Evolutionary conservation across 2,888 invertebrate genomes (phyloP).

Genomic region (Euplexia lucipara): DNA sequence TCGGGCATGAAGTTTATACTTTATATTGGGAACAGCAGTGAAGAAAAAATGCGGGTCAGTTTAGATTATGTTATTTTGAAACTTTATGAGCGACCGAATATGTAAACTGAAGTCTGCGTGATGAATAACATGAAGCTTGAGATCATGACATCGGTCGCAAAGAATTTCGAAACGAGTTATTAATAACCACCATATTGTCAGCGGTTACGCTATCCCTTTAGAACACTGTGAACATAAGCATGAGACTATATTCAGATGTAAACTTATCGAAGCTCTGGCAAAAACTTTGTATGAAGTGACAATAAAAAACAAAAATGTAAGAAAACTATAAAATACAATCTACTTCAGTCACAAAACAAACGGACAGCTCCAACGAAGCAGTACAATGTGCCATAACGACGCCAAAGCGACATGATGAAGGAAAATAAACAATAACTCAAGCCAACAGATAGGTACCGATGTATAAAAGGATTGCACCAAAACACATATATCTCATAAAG

Average conservation of each 20-base stretch:
- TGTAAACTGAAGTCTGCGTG: slow-evolving; percentile 40
- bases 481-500: slow-evolving; percentile 87
- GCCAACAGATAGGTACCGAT: slow-evolving; percentile 76
- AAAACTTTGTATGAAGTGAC: slow-evolving; percentile 3
- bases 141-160: slow-evolving; percentile 16
- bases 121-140: slow-evolving; percentile 21
- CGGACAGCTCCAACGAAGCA: slow-evolving; percentile 20
- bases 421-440: slow-evolving; percentile 82
- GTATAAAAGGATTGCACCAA: slow-evolving; percentile 84
- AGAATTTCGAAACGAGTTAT: slow-evolving; percentile 21
- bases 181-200: background rate
- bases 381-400: slow-evolving; percentile 60
- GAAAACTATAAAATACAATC: slow-evolving; percentile 24
- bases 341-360: slow-evolving; percentile 28
- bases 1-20: slow-evolving; percentile 43
- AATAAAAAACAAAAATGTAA: slow-evolving; percentile 14
- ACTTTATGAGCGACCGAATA: slow-evolving; percentile 38
- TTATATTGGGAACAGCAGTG: slow-evolving; percentile 37
- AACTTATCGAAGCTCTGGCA: background rate
- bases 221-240: background rate
- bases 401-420: slow-evolving; percentile 65
- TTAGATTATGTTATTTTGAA: slow-evolving; percentile 44
- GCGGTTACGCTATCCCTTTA: background rate
- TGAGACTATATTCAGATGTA: background rate
- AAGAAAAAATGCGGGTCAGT: slow-evolving; percentile 54